Base-by-base conservation (phyloP, 2,888 invertebrate species). In the Augiades crinisus region DNA sequence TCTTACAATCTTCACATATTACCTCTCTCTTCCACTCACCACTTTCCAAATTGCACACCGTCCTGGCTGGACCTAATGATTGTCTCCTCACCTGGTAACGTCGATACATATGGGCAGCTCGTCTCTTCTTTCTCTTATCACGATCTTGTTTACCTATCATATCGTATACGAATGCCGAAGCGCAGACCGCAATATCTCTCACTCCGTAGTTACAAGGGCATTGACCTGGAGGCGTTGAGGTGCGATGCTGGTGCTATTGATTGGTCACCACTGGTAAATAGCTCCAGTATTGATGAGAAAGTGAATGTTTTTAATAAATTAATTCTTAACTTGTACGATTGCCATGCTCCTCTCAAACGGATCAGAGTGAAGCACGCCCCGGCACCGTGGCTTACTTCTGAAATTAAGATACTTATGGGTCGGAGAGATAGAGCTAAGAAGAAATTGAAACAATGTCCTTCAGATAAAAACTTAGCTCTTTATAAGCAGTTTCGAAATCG, bases 351-450 rank as follows among this genome's bases (percentile, higher is more conserved):
- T 19, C 1, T 51, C 2, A 19, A 14, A 10, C 37, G 36, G 1
- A n/a, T 45, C 2, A 51, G 13, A 44, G 13, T 50, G 1, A 43
- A 27, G 6, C 30, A 40, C 8, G 6, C 7, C 4, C 51, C 45
- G 2, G 51, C 51, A 13, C 51, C 38, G 2, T 44, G 50, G 40
- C 16, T 52, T 17, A 21, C 45, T 6, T 21, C 37, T 6, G 12
- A 5, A 1, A 21, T 16, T 16, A 24, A 27, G 8, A 13, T 2
- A 24, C 7, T 47, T 3, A 53, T 47, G 47, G 16, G 16, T n/a
- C 38, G 16, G 7, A 45, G 41, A 8, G 24, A 53, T 16, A 47
- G 8, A 30, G 53, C 47, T 3, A 53, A 53, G 21, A 21, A 10
- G 7, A 36, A 14, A 10, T 38, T 13, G 16, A 46, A 47, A 5